These are phyloP conservation scores for Puntigrus tetrazona DNA, from an alignment of 2,113 vertebrate genomes.

Conservation along the genomic window DNA sequence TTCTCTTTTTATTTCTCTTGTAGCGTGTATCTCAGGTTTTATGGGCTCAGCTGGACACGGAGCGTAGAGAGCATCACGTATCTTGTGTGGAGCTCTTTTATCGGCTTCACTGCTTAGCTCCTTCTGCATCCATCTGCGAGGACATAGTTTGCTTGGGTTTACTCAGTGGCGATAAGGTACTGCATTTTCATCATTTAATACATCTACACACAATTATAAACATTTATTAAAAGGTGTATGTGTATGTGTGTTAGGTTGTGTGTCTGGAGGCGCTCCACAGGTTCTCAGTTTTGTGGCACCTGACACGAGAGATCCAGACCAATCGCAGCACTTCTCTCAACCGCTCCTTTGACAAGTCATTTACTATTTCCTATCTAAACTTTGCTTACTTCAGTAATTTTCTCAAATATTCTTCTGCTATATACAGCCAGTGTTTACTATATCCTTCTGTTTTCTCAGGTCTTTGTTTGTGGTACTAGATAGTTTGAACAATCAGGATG, in stretches of 20 bases:
- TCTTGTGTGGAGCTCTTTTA: constrained; percentile 94
- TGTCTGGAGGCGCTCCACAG: constrained; percentile 90
- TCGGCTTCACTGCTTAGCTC: constrained; percentile 92
- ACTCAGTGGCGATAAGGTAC: constrained; percentile 86
- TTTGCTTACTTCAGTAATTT: neutral
- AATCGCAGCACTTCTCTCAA: constrained; percentile 86
- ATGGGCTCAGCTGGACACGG: constrained; percentile 91
- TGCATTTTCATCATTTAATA: neutral
- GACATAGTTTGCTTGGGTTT: constrained; percentile 94
- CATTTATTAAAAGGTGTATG: constrained; percentile 9
- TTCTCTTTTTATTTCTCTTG: neutral
- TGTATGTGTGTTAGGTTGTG: constrained; percentile 74
- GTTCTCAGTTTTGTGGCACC: constrained; percentile 96
- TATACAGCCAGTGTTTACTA: neutral
- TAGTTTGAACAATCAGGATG: constrained; percentile 86
- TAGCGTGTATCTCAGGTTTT: constrained; percentile 89
- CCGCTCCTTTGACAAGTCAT: constrained; percentile 93
- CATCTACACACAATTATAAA: neutral
- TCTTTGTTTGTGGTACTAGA: constrained; percentile 96
- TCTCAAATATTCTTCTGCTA: neutral
- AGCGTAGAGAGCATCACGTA: constrained; percentile 87
- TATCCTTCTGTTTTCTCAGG: constrained; percentile 69
- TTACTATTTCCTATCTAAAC: neutral
- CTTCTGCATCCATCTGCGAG: constrained; percentile 88
- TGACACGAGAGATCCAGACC: constrained; percentile 91